Percentiles rank a stretch among this genome's conserved stretches.
Conservation (phyloP, 1,140 invertebrate species). For the Vollenhovia emeryi region DNA sequence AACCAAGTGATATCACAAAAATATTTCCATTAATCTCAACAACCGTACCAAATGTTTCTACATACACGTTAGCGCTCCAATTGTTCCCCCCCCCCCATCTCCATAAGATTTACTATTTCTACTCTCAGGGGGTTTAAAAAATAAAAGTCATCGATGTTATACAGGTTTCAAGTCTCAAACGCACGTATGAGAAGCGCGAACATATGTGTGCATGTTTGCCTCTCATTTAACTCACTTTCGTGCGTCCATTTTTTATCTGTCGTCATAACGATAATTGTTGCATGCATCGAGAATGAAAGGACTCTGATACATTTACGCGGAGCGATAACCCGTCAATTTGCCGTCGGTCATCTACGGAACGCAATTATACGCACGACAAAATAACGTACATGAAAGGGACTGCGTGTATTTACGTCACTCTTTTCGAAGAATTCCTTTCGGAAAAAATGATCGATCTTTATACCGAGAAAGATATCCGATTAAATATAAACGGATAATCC, state of each 20-base stretch:
- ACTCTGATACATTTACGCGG: background rate
- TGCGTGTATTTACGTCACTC: background rate
- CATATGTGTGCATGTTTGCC: background rate
- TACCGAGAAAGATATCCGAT: too few species aligned
- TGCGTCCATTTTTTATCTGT: background rate
- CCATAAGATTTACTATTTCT: background rate
- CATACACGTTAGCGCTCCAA: background rate
- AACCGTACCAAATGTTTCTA: background rate
- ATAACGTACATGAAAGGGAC: constrained; percentile 1
- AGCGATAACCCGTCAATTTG: constrained; percentile 20
- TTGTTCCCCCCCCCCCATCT: too few species aligned
- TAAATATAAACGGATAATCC: too few species aligned
- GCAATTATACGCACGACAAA: constrained; percentile 19
- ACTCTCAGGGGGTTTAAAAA: background rate
- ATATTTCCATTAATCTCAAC: background rate
- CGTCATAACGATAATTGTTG: background rate
- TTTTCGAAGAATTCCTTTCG: background rate
- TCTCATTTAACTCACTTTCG: background rate
- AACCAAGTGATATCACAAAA: background rate
- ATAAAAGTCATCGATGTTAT: background rate
- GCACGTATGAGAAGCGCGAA: background rate
- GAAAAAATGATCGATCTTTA: background rate
- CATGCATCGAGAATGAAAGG: constrained; percentile 11
- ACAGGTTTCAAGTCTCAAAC: background rate
- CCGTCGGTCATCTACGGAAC: background rate